Conservation (phyloP, 2,113 vertebrate genomes). For the Columba livia region DNA sequence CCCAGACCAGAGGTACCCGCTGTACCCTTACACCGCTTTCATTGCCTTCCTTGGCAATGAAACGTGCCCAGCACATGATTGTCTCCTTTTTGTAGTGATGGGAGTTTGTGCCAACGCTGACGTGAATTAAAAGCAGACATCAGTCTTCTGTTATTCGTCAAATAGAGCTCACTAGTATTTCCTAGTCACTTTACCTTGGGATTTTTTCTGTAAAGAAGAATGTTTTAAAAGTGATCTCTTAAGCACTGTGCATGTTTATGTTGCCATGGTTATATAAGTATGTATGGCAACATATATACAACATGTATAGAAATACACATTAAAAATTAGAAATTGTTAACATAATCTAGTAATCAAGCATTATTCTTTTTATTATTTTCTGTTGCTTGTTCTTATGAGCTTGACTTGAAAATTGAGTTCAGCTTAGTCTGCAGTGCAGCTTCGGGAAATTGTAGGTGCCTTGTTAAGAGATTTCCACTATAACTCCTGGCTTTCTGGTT, state of each 20-base stretch:
- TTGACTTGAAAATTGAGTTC: neutral
- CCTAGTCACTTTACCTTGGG: neutral
- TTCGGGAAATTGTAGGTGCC: neutral
- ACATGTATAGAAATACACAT: rapidly evolving
- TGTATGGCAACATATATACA: neutral
- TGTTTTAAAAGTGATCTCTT: neutral
- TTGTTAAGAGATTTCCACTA: neutral
- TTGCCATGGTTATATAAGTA: rapidly evolving
- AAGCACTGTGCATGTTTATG: neutral
- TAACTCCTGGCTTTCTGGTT: neutral
- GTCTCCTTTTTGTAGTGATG: neutral
- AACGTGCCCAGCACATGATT: neutral
- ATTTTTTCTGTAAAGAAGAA: neutral
- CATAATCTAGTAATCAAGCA: neutral
- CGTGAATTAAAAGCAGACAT: neutral
- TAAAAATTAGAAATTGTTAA: neutral
- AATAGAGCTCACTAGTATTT: neutral
- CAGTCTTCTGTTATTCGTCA: neutral
- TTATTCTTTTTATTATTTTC: neutral
- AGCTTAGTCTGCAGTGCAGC: neutral
- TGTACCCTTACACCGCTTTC: neutral
- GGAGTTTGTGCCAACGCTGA: neutral
- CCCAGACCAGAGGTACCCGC: neutral
- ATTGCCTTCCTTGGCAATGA: neutral
- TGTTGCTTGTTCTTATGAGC: neutral